A percentile compares a stretch with the other conserved stretches of the same genome.
Conservation (phyloP, 2,888 invertebrate species). For the Eilema caniola region DNA sequence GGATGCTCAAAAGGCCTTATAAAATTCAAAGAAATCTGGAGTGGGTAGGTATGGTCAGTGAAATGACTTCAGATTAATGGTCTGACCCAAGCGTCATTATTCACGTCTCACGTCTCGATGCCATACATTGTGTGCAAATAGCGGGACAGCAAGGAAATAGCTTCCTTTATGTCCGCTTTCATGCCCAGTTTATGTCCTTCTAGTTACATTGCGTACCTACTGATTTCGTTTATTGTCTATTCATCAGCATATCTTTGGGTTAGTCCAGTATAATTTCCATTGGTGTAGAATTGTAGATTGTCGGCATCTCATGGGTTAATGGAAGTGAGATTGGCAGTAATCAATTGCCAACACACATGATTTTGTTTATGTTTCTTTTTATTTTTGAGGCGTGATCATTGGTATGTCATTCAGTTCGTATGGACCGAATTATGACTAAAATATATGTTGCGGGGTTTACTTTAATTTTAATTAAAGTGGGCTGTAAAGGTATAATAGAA, state of each 20-base stretch:
- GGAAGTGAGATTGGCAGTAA: background rate
- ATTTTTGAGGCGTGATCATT: too few species aligned
- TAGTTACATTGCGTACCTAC: background rate
- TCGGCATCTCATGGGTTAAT: background rate
- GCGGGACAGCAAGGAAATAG: conserved; percentile 1
- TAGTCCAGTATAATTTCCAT: background rate
- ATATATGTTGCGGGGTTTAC: too few species aligned
- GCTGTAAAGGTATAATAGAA: too few species aligned
- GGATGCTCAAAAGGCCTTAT: background rate
- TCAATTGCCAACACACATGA: background rate
- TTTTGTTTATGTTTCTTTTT: too few species aligned
- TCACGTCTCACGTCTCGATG: conserved; percentile 1
- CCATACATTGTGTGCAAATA: background rate
- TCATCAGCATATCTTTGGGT: background rate
- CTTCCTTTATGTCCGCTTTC: background rate
- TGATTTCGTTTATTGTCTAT: background rate
- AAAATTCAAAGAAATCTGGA: background rate
- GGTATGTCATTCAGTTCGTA: too few species aligned
- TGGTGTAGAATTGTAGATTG: background rate
- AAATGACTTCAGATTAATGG: conserved; percentile 1
- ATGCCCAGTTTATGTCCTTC: background rate
- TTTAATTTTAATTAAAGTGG: too few species aligned
- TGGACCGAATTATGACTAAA: too few species aligned
- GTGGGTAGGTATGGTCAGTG: background rate
- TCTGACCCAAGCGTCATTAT: conserved; percentile 2